Evolutionary conservation across 53 echinoderm and acorn worm genomes (phyloP).

Genomic region (Pentamera pediparva): DNA sequence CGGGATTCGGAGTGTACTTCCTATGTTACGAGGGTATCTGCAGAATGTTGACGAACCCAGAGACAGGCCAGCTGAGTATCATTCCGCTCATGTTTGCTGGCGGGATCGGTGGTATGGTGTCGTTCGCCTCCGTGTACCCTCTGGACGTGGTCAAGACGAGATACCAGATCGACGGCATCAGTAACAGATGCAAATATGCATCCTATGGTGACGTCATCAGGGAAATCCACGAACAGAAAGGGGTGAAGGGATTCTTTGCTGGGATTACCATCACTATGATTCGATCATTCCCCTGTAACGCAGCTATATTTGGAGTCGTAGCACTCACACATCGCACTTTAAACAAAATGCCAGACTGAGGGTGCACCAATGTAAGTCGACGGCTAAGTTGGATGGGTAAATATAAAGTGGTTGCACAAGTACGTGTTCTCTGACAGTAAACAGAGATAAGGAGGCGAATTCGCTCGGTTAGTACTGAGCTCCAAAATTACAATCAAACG

Average conservation of each 20-base stretch:
- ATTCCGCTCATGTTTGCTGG: constrained; percentile 54
- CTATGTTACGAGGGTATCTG: constrained; percentile 58
- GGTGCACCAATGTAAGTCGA: no score
- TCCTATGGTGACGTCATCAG: not conserved
- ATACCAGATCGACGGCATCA: constrained; percentile 58
- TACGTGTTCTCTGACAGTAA: no score
- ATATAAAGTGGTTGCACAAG: no score
- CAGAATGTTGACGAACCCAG: constrained; percentile 30
- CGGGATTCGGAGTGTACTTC: constrained; percentile 65
- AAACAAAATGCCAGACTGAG: no score
- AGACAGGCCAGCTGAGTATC: constrained; percentile 38
- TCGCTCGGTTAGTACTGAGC: no score
- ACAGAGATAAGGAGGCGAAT: no score
- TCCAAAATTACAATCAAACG: no score
- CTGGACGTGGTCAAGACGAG: constrained; percentile 58
- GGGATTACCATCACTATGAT: constrained; percentile 6
- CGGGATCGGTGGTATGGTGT: constrained; percentile 59
- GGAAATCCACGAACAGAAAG: constrained; percentile 1
- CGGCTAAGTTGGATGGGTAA: no score
- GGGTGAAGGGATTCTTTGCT: constrained; percentile 3
- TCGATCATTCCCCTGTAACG: constrained; percentile 11
- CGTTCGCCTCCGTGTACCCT: constrained; percentile 48
- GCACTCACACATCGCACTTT: not conserved
- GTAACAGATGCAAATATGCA: not conserved
- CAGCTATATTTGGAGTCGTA: constrained; percentile 9